Evolutionary conservation across 2,888 invertebrate genomes (phyloP).

Genomic region (Prosapia bicincta): DNA sequence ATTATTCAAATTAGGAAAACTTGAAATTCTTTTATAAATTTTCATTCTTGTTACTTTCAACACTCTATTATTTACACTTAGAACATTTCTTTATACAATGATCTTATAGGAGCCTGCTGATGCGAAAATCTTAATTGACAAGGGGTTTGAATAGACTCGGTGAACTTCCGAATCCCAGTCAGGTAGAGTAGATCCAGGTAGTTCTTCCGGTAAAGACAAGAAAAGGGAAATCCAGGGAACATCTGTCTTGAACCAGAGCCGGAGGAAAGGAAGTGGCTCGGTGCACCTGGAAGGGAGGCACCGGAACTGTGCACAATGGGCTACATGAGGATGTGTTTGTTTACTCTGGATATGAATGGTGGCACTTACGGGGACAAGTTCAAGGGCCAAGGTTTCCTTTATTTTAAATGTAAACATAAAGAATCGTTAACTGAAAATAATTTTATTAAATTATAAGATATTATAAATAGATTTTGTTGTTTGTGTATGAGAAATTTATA

Average conservation of each 20-base stretch:
- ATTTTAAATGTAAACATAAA: too few relatives aligned
- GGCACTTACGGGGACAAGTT: not conserved
- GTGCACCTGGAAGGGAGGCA: not conserved
- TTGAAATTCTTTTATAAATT: too few relatives aligned
- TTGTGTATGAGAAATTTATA: too few relatives aligned
- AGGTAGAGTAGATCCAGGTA: not conserved
- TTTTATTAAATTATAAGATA: too few relatives aligned
- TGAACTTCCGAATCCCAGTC: not conserved
- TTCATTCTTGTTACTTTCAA: too few relatives aligned
- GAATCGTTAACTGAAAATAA: too few relatives aligned
- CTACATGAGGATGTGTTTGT: not conserved
- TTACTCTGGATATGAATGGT: not conserved
- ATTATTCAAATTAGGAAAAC: too few relatives aligned
- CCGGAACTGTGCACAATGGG: not conserved
- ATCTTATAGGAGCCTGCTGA: too few relatives aligned
- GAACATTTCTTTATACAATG: too few relatives aligned
- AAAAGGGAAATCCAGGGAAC: not conserved
- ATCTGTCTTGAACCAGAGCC: not conserved
- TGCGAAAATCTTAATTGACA: too few relatives aligned
- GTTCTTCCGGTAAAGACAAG: conserved; percentile 2
- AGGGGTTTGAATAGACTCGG: not conserved
- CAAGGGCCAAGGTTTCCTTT: not conserved
- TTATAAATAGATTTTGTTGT: too few relatives aligned
- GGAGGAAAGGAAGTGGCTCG: not conserved
- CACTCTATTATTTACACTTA: too few relatives aligned